A percentile compares a stretch with the other conserved stretches of the same genome.
Conservation (phyloP, 2,888 invertebrate genomes). For the Chrysodeixis includens region DNA sequence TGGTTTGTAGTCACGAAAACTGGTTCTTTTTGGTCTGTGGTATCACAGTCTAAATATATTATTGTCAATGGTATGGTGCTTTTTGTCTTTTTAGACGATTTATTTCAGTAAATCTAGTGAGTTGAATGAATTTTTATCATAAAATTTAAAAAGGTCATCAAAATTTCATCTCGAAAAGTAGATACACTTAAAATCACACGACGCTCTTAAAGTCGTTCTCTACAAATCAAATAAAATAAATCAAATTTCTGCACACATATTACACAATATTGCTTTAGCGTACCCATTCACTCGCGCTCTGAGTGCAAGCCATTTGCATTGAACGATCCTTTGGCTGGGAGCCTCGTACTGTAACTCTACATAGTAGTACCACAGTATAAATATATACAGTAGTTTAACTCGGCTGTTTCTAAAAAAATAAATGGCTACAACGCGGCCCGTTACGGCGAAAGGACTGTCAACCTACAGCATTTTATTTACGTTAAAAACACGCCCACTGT, state of each 20-base stretch:
- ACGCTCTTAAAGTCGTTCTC: not conserved
- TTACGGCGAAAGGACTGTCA: too few relatives aligned
- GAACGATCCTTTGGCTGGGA: slow-evolving; percentile 28
- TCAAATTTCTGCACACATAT: not conserved
- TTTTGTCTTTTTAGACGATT: too few relatives aligned
- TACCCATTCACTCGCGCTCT: slow-evolving; percentile 12
- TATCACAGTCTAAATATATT: not conserved
- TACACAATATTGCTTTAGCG: slow-evolving; percentile 11
- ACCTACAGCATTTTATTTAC: too few relatives aligned
- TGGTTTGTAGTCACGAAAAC: not conserved
- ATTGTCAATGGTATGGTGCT: too few relatives aligned
- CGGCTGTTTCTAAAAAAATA: too few relatives aligned
- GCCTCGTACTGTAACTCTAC: slow-evolving; percentile 7
- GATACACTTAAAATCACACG: not conserved
- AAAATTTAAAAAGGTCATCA: not conserved
- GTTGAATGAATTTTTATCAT: not conserved
- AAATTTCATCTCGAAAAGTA: not conserved
- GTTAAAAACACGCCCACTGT: too few relatives aligned
- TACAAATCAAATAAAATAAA: not conserved
- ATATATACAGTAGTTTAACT: too few relatives aligned
- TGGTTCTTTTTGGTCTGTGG: not conserved
- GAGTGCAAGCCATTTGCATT: slow-evolving; percentile 48
- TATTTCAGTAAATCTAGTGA: not conserved
- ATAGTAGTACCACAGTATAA: too few relatives aligned
- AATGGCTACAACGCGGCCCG: too few relatives aligned